phyloP scores from a whole-genome alignment of 2,888 invertebrate genomes.

The Pachymerium ferrugineum region DNA sequence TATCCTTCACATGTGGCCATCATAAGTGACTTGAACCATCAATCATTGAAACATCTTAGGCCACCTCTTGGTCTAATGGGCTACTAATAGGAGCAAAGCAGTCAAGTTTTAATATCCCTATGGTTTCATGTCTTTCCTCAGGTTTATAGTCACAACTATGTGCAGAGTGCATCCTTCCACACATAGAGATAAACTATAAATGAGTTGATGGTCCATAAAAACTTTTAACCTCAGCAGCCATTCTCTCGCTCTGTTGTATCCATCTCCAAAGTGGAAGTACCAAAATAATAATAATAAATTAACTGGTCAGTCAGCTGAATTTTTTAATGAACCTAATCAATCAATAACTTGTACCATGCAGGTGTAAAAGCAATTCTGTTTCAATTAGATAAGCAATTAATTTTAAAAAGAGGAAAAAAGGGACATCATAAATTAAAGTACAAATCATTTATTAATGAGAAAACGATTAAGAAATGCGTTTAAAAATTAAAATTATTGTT shows the following conservation, averaged over 20 bases:
- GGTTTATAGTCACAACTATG: slow-evolving; percentile 19
- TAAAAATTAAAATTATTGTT: too few species aligned
- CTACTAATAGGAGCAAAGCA: slow-evolving; percentile 19
- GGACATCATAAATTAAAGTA: too few species aligned
- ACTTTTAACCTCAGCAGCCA: slow-evolving; percentile 23
- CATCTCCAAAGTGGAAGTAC: background rate
- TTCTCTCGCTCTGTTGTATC: slow-evolving; percentile 18
- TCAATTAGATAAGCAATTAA: background rate
- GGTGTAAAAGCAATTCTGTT: background rate
- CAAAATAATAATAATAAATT: background rate
- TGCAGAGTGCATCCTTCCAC: slow-evolving; percentile 3
- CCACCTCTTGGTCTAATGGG: slow-evolving; percentile 19
- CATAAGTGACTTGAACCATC: slow-evolving; percentile 7
- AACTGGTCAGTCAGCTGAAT: background rate
- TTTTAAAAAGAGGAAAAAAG: too few species aligned
- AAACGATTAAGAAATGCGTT: too few species aligned
- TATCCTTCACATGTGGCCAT: background rate
- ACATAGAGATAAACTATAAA: background rate
- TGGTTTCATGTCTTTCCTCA: slow-evolving; percentile 23
- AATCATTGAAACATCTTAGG: slow-evolving; percentile 1
- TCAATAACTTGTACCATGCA: background rate
- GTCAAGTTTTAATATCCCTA: slow-evolving; percentile 21
- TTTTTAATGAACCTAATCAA: background rate
- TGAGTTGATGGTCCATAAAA: slow-evolving; percentile 27
- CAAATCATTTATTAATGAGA: too few species aligned